phyloP scores from a whole-genome alignment of 2,888 invertebrate genomes.

The Ectemnius cavifrons region DNA sequence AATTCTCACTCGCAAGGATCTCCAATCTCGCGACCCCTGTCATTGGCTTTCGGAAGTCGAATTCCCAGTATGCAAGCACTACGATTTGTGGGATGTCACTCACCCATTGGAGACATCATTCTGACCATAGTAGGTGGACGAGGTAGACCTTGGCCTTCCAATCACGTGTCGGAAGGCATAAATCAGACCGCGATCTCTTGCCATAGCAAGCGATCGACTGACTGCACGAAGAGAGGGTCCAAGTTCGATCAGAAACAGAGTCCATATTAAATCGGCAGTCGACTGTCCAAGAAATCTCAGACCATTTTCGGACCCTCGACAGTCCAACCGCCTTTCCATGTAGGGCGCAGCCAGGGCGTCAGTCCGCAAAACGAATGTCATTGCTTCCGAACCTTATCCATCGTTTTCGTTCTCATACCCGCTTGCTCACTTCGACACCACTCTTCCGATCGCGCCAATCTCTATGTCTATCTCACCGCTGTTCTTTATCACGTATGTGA shows the following conservation, averaged over 20 bases:
- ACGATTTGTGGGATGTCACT: slow-evolving; percentile 42
- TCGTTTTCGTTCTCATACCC: slow-evolving; percentile 41
- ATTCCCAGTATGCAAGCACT: slow-evolving; percentile 22
- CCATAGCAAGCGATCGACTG: slow-evolving; percentile 68
- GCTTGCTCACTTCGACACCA: background rate
- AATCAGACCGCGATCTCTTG: slow-evolving; percentile 65
- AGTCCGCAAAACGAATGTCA: slow-evolving; percentile 62
- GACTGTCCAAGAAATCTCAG: slow-evolving; percentile 63
- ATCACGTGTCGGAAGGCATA: slow-evolving; percentile 55
- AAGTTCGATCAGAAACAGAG: slow-evolving; percentile 9
- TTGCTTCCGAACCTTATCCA: slow-evolving; percentile 59
- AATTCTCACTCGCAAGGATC: background rate
- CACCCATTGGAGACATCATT: slow-evolving; percentile 32
- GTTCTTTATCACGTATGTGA: background rate
- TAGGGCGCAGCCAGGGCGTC: slow-evolving; percentile 69
- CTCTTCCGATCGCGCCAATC: slow-evolving; percentile 1
- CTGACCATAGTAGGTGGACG: slow-evolving; percentile 53
- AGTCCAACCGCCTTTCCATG: slow-evolving; percentile 65
- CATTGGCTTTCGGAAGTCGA: slow-evolving; percentile 26
- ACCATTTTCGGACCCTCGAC: slow-evolving; percentile 69
- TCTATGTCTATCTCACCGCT: slow-evolving; percentile 4
- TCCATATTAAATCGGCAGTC: slow-evolving; percentile 61
- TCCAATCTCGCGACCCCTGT: background rate
- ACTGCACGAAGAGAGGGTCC: slow-evolving; percentile 21
- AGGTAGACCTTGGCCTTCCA: slow-evolving; percentile 48